Base-by-base conservation (phyloP, 2,113 vertebrate genomes). In the Plestiodon gilberti region DNA sequence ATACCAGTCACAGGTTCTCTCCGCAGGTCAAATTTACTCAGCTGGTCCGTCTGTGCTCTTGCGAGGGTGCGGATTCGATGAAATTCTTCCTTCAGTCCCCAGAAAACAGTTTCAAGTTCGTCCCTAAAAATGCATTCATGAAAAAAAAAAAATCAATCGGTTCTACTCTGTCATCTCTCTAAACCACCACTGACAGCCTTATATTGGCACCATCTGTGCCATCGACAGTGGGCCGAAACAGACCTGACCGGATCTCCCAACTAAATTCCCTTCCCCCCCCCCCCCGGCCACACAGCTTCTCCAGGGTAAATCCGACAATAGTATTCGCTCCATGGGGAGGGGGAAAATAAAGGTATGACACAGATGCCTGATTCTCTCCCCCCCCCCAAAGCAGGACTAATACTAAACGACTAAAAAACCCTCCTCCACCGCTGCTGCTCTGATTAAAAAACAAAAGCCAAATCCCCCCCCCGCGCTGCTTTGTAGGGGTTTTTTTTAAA, bases 81-180 rank as follows among this genome's bases (percentile, higher is more conserved):
- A 95, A 99, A 98, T 96, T 98, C 98, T 95, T 98, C 98, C 94
- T 98, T 98, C 93, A 99, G 96, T 80, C 97, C 97, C 93, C 97
- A 95, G 95, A 99, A 98, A 86, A 96, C 95, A 78, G 95, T 96
- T 92, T 98, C 96, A 95, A 98, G 95, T 94, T 95, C 96, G 94
- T 97, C 96, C 93, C 99, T 99, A 95, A 93, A 96, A 96, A 93
- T 86, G 89, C 83, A 94, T 88, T 92, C 91, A 96, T 91, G 17
- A 81, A 90, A 93, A n/a, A n/a, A n/a, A n/a, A n/a, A 79, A n/a
- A 90, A 38, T 89, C 84, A 87, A 84, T 84, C 52, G 91, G 65
- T 85, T 91, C 85, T 89, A 71, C 78, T 87, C 10, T 28, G 48
- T n/a, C n/a, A n/a, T n/a, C n/a, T 64, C 40, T 81, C 64, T 43